Evolutionary conservation across 1,140 invertebrate genomes (phyloP).

Genomic region (Drosophila auraria): DNA sequence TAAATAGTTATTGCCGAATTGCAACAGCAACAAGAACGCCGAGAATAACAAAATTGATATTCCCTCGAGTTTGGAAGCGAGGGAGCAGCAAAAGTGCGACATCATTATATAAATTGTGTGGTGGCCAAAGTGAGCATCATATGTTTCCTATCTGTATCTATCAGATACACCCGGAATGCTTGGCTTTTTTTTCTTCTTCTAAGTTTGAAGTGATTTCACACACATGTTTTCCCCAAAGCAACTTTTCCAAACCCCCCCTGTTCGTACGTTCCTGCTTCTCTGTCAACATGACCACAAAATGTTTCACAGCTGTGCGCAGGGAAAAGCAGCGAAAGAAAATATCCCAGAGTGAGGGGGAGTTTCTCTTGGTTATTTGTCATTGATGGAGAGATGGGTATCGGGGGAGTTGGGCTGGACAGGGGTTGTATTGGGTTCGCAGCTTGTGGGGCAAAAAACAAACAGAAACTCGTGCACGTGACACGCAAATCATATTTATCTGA

Average conservation of each 20-base stretch:
- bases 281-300: constrained; percentile 79
- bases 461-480: constrained; percentile 41
- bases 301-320: constrained; percentile 71
- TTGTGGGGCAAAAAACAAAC: constrained; percentile 30
- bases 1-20: constrained; percentile 81
- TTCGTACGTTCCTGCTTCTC: constrained; percentile 6
- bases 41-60: constrained; percentile 74
- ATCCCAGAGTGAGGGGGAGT: constrained; percentile 29
- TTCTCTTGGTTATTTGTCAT: constrained; percentile 66
- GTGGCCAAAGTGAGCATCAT: constrained; percentile 67
- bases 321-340: constrained; percentile 18
- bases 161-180: constrained; percentile 65
- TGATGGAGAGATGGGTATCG: constrained; percentile 48
- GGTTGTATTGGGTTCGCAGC: background rate
- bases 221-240: constrained; percentile 68
- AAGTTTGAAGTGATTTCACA: constrained; percentile 78
- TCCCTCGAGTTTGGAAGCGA: constrained; percentile 46
- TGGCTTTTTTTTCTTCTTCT: constrained; percentile 5
- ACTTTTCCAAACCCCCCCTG: constrained; percentile 5
- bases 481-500: constrained; percentile 50
- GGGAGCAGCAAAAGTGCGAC: constrained; percentile 71
- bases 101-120: constrained; percentile 83
- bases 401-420: background rate
- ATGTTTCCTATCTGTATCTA: constrained; percentile 82
- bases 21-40: constrained; percentile 34